These are phyloP conservation scores for Excalfactoria chinensis DNA, from an alignment of 2,113 vertebrate genomes.

Conservation along the genomic window DNA sequence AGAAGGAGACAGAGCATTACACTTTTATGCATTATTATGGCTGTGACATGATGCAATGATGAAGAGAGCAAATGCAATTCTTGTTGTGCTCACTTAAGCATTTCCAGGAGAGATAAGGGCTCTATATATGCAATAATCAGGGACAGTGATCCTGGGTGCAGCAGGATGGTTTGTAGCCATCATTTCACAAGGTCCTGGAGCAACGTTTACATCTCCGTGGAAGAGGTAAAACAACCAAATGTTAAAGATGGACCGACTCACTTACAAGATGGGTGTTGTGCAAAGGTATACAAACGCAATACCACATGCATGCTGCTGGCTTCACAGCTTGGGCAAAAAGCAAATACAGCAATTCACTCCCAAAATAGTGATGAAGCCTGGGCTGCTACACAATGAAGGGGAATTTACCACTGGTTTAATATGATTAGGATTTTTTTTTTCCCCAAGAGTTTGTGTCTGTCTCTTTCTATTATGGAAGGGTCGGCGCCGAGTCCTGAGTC, in stretches of 20 bases:
- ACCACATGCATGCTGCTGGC: not conserved
- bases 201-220: not conserved
- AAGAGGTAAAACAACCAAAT: not conserved
- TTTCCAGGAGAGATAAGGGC: not conserved
- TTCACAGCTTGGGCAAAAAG: not conserved
- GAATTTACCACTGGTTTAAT: constrained; percentile 51
- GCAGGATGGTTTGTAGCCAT: not conserved
- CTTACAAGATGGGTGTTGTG: not conserved
- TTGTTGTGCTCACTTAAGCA: not conserved
- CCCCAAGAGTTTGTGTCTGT: constrained; percentile 14
- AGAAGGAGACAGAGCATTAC: not conserved
- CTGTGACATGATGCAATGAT: not conserved
- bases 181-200: not conserved
- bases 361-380: not conserved
- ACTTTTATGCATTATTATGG: not conserved
- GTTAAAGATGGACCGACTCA: not conserved
- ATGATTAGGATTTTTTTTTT: constrained; percentile 26
- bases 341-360: not conserved
- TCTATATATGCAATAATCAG: not conserved
- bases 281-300: rapidly evolving
- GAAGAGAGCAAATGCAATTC: not conserved
- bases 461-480: constrained; percentile 11
- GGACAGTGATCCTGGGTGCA: not conserved
- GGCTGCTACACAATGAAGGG: not conserved
- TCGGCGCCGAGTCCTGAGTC: constrained; percentile 25